phyloP scores from a whole-genome alignment of 2,888 invertebrate genomes.

The Cataglyphis livida region DNA sequence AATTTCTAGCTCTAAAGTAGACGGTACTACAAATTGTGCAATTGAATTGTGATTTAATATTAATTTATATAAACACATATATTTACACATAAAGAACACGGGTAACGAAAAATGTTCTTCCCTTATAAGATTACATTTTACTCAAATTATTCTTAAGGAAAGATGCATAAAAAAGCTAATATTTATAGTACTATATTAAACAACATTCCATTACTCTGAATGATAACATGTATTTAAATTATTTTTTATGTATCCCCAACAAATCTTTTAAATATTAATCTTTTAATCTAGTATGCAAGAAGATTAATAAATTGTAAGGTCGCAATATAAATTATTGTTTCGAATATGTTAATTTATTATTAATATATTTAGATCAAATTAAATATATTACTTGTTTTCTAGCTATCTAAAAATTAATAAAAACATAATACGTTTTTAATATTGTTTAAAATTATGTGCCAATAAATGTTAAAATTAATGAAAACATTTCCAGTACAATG shows the following conservation, averaged over 20 bases:
- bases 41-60: slow-evolving; percentile 32
- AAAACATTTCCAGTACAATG: slow-evolving; percentile 28
- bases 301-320: slow-evolving; percentile 3
- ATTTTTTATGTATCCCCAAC: slow-evolving; percentile 13
- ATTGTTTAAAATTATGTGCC: slow-evolving; percentile 47
- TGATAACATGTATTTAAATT: slow-evolving; percentile 15
- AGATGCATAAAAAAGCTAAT: not conserved
- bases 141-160: slow-evolving; percentile 6
- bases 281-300: slow-evolving; percentile 18
- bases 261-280: slow-evolving; percentile 16
- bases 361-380: not conserved
- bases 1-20: slow-evolving; percentile 29
- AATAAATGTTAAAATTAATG: slow-evolving; percentile 24
- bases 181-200: slow-evolving; percentile 23
- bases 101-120: slow-evolving; percentile 42
- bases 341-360: slow-evolving; percentile 25
- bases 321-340: not conserved
- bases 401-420: slow-evolving; percentile 42
- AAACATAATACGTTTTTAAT: slow-evolving; percentile 3
- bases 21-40: slow-evolving; percentile 27
- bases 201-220: slow-evolving; percentile 17
- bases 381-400: not conserved
- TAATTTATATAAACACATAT: slow-evolving; percentile 35
- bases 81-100: slow-evolving; percentile 36
- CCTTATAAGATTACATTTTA: slow-evolving; percentile 27